Evolutionary conservation across 2,888 invertebrate genomes (phyloP), one percentile per base, ranked within the genome.

Genomic region (Tyria jacobaeae): DNA sequence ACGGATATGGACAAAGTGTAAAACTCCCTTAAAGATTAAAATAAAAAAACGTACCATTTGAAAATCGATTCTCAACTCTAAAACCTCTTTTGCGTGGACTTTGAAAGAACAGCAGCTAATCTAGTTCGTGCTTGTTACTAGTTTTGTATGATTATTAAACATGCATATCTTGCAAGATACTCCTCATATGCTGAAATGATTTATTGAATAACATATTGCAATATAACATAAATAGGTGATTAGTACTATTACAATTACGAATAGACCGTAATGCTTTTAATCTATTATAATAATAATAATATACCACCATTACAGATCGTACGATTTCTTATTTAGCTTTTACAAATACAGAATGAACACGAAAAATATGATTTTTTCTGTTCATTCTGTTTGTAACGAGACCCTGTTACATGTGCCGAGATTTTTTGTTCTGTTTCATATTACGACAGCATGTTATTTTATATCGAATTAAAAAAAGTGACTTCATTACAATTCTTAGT

Each of bases 341-440:
- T 34, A 57, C 63, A 57, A 60, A 55, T 47, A 24, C 52, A 60
- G 57, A 68, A 64, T 61, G 55, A 41, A 60, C 24, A 65, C 56
- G 58, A 57, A 50, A 65, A 68, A 64, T n/a, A n/a, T n/a, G n/a
- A n/a, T 44, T 21, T 6, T 54, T 44, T 54, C 52, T 66, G 68
- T 62, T 64, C n/a, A n/a, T n/a, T n/a, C n/a, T n/a, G n/a, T 66
- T 47, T 66, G 70, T 55, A 70, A 77, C 67, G 57, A 58, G 62
- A 76, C 58, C 70, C 76, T 59, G 60, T 65, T 67, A 63, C 70
- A 68, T 72, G 54, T 70, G 68, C 60, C 15, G 62, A 60, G 44
- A 50, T 6, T 58, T 70, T 66, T 71, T n/a, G n/a, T n/a, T 69
- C 7, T 64, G 55, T 65, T 62, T 66, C 37, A 62, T 52, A 63